Conservation (phyloP, 2,113 vertebrate species). For the Channa maculata region DNA sequence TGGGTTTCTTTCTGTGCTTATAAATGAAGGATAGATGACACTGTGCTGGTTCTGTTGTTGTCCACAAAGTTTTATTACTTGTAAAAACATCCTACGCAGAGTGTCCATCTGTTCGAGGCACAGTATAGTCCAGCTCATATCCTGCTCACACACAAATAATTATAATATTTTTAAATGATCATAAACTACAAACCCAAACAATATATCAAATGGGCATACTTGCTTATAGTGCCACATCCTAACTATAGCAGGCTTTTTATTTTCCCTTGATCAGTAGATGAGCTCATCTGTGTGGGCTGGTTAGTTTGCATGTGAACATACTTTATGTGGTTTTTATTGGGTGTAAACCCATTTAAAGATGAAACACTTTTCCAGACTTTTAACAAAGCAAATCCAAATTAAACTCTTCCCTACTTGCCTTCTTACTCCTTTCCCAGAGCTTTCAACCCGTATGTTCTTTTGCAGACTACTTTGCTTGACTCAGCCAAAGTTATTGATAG, state of each 20-base stretch:
- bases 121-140: conserved; percentile 19
- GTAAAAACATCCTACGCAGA: conserved; percentile 26
- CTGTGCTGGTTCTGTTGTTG: conserved; percentile 32
- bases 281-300: not conserved
- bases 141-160: not conserved
- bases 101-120: conserved; percentile 34
- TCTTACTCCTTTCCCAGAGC: not conserved
- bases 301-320: conserved; percentile 10
- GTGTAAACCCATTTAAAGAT: not conserved
- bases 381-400: not conserved
- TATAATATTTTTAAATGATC: not conserved
- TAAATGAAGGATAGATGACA: conserved; percentile 39
- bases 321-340: not conserved
- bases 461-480: no score
- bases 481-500: not conserved
- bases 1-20: conserved; percentile 21
- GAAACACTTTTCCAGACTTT: not conserved
- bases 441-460: not conserved
- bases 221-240: not conserved
- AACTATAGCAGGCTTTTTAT: not conserved
- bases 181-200: not conserved
- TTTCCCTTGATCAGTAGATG: not conserved
- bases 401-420: not conserved
- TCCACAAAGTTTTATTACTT: conserved; percentile 37
- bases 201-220: not conserved